These are phyloP conservation scores for Ictidomys tridecemlineatus DNA, from an alignment of 2,113 vertebrate genomes.

Conservation along the genomic window DNA sequence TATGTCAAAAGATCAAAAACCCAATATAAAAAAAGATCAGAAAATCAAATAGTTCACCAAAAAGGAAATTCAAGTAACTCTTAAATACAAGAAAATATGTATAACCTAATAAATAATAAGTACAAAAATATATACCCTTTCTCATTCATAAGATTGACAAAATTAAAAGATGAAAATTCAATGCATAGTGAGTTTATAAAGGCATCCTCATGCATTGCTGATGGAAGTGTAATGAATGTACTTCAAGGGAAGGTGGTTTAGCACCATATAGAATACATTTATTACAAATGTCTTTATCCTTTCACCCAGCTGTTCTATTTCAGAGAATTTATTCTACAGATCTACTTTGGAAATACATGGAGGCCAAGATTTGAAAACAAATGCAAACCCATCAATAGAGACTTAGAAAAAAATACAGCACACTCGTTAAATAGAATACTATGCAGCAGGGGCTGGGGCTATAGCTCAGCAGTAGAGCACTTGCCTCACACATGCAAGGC, in stretches of 20 bases:
- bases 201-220: not conserved
- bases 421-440: not conserved
- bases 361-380: not conserved
- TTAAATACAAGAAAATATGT: slow-evolving; percentile 21
- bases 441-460: not conserved
- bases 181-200: not conserved
- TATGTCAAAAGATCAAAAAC: not conserved
- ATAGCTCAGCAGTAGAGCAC: too few relatives aligned
- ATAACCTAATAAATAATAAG: slow-evolving; percentile 24
- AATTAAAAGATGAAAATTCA: not conserved
- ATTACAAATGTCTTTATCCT: not conserved
- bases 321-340: slow-evolving; percentile 14
- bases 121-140: not conserved
- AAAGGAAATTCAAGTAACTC: not conserved
- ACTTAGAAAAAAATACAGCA: slow-evolving; percentile 7
- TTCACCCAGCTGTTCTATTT: slow-evolving; percentile 15
- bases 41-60: slow-evolving; percentile 3
- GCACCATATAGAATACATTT: not conserved
- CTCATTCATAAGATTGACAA: not conserved
- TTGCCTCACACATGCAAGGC: too few relatives aligned
- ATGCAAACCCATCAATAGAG: not conserved
- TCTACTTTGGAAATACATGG: slow-evolving; percentile 44
- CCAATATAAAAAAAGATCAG: not conserved
- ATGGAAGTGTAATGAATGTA: not conserved
- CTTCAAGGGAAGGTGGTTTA: not conserved